phyloP scores from a whole-genome alignment of 2,113 vertebrate genomes.

The Dromaius novaehollandiae region DNA sequence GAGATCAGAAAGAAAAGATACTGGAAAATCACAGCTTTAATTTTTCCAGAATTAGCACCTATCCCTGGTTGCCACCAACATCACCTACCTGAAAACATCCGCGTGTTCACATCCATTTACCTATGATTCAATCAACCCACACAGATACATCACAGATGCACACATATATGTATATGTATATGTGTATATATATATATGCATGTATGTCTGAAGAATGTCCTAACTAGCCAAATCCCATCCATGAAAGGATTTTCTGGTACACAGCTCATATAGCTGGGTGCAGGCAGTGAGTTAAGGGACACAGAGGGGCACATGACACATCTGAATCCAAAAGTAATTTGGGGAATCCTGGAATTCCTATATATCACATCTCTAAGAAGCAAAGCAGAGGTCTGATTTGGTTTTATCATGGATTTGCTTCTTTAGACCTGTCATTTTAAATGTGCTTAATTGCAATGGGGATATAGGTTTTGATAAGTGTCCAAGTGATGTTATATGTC shows the following conservation, averaged over 20 bases:
- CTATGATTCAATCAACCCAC: neutral
- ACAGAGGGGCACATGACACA: neutral
- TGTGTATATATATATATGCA: rapidly evolving
- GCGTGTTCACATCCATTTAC: neutral
- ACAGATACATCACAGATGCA: neutral
- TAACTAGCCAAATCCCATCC: neutral
- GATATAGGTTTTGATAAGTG: neutral
- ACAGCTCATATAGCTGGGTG: neutral
- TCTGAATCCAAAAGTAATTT: neutral
- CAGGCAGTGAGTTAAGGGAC: neutral
- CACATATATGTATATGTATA: neutral
- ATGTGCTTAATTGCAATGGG: neutral
- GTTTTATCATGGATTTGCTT: neutral
- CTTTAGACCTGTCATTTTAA: neutral
- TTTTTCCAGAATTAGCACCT: neutral
- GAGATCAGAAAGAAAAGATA: neutral
- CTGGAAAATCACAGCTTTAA: too few species aligned
- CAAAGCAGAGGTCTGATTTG: neutral
- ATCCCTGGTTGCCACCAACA: neutral
- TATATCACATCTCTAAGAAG: neutral
- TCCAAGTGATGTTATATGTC: neutral
- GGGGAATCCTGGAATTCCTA: neutral
- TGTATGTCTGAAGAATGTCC: neutral
- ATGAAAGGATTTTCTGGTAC: neutral
- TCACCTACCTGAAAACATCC: neutral